Evolutionary conservation across 2,888 invertebrate genomes (phyloP).

Genomic region (Cephalotes varians): DNA sequence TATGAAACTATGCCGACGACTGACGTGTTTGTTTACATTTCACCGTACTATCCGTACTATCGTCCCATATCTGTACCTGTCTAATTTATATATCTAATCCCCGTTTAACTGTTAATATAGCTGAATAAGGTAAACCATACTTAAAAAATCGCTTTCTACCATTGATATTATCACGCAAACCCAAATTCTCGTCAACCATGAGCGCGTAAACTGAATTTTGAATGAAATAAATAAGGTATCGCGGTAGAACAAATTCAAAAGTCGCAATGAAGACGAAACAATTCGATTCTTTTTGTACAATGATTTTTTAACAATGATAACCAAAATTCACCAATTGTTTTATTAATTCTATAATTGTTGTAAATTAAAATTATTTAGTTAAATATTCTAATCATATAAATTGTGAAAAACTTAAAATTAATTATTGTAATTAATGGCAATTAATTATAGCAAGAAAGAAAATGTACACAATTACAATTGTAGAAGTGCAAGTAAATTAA

Average conservation of each 20-base stretch:
- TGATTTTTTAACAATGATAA: background rate
- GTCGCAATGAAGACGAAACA: background rate
- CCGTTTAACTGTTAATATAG: background rate
- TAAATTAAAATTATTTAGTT: background rate
- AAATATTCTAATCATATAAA: background rate
- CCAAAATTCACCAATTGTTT: background rate
- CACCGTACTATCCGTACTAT: background rate
- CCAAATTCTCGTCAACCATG: background rate
- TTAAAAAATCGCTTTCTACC: background rate
- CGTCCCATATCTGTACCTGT: background rate
- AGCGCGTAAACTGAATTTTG: background rate
- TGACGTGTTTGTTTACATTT: constrained; percentile 36
- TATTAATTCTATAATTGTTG: background rate
- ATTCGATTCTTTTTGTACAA: background rate
- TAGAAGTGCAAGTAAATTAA: background rate
- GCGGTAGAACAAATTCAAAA: background rate
- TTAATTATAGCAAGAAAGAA: background rate
- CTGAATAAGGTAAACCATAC: background rate
- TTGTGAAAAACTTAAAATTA: background rate
- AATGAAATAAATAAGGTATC: background rate
- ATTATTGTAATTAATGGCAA: background rate
- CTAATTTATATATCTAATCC: background rate
- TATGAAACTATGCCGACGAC: background rate
- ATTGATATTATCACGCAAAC: background rate
- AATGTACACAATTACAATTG: background rate